phyloP scores from a whole-genome alignment of 2,797 vertebrate genomes.

The Alosa sapidissima region DNA sequence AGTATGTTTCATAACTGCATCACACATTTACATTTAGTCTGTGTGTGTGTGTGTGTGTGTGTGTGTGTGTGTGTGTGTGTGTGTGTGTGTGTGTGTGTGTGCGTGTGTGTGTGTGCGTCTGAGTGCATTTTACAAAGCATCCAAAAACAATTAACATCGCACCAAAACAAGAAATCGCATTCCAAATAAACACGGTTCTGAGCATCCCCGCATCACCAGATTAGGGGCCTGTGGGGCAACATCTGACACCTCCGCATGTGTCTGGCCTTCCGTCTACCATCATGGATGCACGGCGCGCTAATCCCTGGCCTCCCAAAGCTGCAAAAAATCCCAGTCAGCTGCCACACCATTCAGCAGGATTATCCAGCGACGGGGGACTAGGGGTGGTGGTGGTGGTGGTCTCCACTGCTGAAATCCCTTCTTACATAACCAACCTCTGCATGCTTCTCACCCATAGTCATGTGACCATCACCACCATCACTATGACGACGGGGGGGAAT shows the following conservation, averaged over 20 bases:
- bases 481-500: not conserved
- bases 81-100: not conserved
- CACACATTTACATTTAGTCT: too few species aligned
- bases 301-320: conserved; percentile 41
- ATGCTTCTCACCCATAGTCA: not conserved
- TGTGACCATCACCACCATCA: not conserved
- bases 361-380: not conserved
- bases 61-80: not conserved
- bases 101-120: too few species aligned
- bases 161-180: not conserved
- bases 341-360: conserved; percentile 41
- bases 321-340: conserved; percentile 45
- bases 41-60: not conserved
- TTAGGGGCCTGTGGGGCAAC: not conserved
- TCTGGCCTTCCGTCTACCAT: conserved; percentile 6
- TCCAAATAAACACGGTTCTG: not conserved
- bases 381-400: not conserved
- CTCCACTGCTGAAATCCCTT: conserved; percentile 11
- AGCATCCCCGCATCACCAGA: not conserved
- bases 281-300: not conserved
- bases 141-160: not conserved
- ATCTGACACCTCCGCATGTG: conserved; percentile 3
- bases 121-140: not conserved
- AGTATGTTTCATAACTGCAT: not conserved
- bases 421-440: not conserved